phyloP scores from a whole-genome alignment of 1,140 invertebrate species.

The Caenorhabditis brenneri region DNA sequence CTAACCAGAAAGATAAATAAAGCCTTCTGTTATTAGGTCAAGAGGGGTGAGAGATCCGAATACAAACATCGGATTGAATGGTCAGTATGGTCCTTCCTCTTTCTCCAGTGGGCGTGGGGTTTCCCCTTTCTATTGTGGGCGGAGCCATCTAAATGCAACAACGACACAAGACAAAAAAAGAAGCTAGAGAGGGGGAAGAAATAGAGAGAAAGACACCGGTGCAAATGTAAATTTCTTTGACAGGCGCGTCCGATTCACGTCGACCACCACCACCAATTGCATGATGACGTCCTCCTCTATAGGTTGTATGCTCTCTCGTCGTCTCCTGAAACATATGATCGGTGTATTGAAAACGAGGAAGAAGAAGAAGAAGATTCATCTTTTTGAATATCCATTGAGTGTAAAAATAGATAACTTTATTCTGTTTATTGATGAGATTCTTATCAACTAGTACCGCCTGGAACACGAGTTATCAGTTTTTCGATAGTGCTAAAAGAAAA shows the following conservation, averaged over 20 bases:
- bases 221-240: constrained; percentile 34
- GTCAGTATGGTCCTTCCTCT: neutral
- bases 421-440: too few species aligned
- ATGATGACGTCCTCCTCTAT: constrained; percentile 1
- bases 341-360: neutral
- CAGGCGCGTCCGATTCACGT: constrained; percentile 40
- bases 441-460: constrained; percentile 11
- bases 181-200: neutral
- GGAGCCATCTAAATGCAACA: neutral
- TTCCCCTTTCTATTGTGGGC: neutral
- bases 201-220: neutral
- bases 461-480: constrained; percentile 15
- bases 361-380: neutral
- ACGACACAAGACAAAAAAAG: constrained; percentile 22
- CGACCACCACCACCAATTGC: neutral
- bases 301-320: neutral
- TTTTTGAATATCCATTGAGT: too few species aligned
- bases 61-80: neutral
- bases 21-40: neutral
- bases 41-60: neutral
- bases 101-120: neutral
- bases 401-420: too few species aligned
- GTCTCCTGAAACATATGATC: constrained; percentile 25
- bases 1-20: neutral
- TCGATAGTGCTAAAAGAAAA: neutral